Base-by-base conservation (phyloP, 1,140 invertebrate species). In the Amyelois transitella region DNA sequence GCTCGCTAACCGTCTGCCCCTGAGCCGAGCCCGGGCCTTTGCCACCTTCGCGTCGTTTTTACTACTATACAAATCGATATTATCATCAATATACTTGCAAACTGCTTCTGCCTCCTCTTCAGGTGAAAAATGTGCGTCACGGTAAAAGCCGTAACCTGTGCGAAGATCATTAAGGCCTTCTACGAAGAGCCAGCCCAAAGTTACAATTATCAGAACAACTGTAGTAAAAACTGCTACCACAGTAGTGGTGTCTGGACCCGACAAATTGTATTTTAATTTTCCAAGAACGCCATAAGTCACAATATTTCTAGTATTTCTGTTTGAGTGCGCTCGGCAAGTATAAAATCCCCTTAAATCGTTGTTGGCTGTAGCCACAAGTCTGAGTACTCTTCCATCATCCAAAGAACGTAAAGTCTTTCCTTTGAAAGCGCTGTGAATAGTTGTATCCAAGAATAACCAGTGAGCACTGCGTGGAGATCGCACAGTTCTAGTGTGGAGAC, bases 251-350 rank as follows among this genome's bases (percentile, higher is more conserved):
- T 85, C 77, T 8, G 79, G 80, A 17, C 68, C 66, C 4, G 51
- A 51, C 7, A 78, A 10, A 21, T 74, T 69, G 21, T 78, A 65
- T 22, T 70, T 59, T 6, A 75, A 50, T 58, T 76, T 71, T 1
- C 80, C 83, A 18, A 82, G 21, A 5, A 85, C 70, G 0, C 80
- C 84, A 18, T 83, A 87, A 14, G 84, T 85, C 1, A 85, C 69
- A 20, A 85, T 66, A 55, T 87, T 87, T 5, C 55, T 58, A 8
- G 72, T 79, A 8, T 52, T 51, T 43, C 65, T 76, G 14, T 76
- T 77, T 20, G 32, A 57, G 48, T 69, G 67, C 6, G 69, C 65
- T 49, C 81, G 67, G 51, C 84, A 87, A 1, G 84, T 87, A 17
- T 84, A 85, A 55, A 82, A 85, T 10, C 81, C 81, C 66, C 68